Evolutionary conservation across 2,113 vertebrate species (phyloP), one percentile per base, ranked within the genome.

Genomic region (Oncorhynchus kisutch): DNA sequence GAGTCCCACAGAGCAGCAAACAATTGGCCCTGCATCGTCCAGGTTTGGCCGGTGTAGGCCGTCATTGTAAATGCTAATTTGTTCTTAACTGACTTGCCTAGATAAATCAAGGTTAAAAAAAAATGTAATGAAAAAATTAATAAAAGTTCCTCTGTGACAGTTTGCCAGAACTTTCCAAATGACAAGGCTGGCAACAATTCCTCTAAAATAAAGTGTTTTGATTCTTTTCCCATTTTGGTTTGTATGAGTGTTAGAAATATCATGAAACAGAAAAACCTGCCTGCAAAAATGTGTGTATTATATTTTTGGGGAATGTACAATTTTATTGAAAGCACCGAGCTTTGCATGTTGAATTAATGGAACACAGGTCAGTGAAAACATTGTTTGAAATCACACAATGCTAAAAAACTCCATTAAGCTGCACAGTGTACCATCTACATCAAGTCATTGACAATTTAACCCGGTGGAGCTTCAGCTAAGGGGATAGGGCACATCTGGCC

Each of bases 131-230:
- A 27, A 31, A 31, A 31, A 5, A 31, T 5, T 31, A 0, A 4
- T 4, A 31, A 31, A 31, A 34, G 34, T 76, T 73, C 51, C 78
- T 84, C 87, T 66, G 69, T 75, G 82, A 85, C 73, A 62, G 34
- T 79, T 31, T 88, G 88, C 91, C 94, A 93, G 69, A 77, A 29
- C 76, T 74, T 64, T 88, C 82, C 79, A 86, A 85, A 90, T 86
- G 82, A 83, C 78, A 86, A 84, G 51, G 25, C 67, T 82, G 83
- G 79, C 76, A 81, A 51, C 66, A 34, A 22, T 45, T 51, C 22
- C 29, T 69, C 65, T 18, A 25, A 70, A 74, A 69, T 51, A 29
- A 70, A 76, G 80, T 4, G 3, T 59, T 54, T 54, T 1, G 14
- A 51, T 51, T 14, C 5, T 16, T 54, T 54, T 62, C 31, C 25